These are phyloP conservation scores for Platycheirus albimanus DNA, from an alignment of 2,888 invertebrate genomes.

Conservation along the genomic window DNA sequence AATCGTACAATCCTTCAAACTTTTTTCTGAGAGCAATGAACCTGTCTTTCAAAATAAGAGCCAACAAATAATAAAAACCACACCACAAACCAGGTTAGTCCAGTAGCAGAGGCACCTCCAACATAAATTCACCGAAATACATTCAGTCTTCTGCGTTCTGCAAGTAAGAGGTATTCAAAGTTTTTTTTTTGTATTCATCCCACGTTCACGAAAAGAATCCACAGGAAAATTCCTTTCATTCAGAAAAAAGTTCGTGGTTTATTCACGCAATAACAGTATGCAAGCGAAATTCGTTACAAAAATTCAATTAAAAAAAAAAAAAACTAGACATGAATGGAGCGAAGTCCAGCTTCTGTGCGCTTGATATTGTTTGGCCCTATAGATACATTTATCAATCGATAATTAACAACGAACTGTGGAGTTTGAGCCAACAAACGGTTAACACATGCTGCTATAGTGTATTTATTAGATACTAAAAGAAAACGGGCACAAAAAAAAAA, in stretches of 20 bases:
- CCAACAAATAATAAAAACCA: slow-evolving; percentile 24
- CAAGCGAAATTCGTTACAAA: slow-evolving; percentile 38
- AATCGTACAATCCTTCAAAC: background rate
- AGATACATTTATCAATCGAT: slow-evolving; percentile 33
- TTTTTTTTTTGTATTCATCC: slow-evolving; percentile 14
- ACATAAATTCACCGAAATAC: background rate
- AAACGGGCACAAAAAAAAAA: slow-evolving; percentile 26
- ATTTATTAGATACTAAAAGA: background rate
- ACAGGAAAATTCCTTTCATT: slow-evolving; percentile 52
- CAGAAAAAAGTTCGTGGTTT: slow-evolving; percentile 44
- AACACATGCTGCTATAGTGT: slow-evolving; percentile 20
- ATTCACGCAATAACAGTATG: slow-evolving; percentile 43
- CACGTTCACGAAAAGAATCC: slow-evolving; percentile 22
- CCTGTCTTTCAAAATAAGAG: background rate
- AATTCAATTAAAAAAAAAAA: slow-evolving; percentile 35
- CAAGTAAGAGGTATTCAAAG: slow-evolving; percentile 28
- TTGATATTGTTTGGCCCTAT: background rate
- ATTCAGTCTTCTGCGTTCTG: slow-evolving; percentile 1
- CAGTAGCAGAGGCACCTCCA: background rate
- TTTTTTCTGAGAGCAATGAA: slow-evolving; percentile 6
- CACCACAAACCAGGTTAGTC: slow-evolving; percentile 1
- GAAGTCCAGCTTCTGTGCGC: background rate
- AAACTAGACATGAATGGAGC: slow-evolving; percentile 4
- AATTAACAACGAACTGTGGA: slow-evolving; percentile 26
- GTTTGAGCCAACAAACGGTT: slow-evolving; percentile 45